These are phyloP conservation scores for Hephaestus fuliginosus DNA, from an alignment of 2,797 vertebrate genomes.

Conservation along the genomic window DNA sequence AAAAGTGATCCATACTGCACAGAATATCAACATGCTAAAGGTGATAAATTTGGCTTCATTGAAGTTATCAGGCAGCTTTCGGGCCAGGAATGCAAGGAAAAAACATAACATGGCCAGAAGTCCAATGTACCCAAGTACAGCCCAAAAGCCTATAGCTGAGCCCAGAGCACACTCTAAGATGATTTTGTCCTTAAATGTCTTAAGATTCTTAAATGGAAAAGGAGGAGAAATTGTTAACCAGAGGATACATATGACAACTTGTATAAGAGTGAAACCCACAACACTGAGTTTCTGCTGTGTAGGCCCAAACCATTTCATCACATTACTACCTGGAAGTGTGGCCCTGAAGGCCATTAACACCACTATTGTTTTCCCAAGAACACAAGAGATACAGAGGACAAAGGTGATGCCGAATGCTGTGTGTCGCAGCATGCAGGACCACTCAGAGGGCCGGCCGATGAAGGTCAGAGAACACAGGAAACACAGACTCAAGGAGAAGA, in stretches of 20 bases:
- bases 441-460: slow-evolving; percentile 81
- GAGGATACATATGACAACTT: slow-evolving; percentile 75
- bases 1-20: slow-evolving; percentile 81
- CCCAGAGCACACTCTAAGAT: slow-evolving; percentile 80
- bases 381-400: slow-evolving; percentile 81
- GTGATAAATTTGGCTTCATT: slow-evolving; percentile 84
- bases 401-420: slow-evolving; percentile 80
- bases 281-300: slow-evolving; percentile 78
- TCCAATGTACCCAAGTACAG: slow-evolving; percentile 81
- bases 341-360: slow-evolving; percentile 40
- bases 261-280: slow-evolving; percentile 60
- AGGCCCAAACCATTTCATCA: slow-evolving; percentile 85
- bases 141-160: slow-evolving; percentile 79
- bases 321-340: slow-evolving; percentile 77
- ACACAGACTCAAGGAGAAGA: slow-evolving; percentile 83
- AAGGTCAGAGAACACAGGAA: slow-evolving; percentile 85
- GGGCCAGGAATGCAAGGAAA: slow-evolving; percentile 77
- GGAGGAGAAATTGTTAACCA: slow-evolving; percentile 79
- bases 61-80: slow-evolving; percentile 81
- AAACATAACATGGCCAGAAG: slow-evolving; percentile 80
- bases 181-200: slow-evolving; percentile 74
- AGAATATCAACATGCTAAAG: slow-evolving; percentile 84
- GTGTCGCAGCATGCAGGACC: slow-evolving; percentile 85
- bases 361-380: slow-evolving; percentile 39
- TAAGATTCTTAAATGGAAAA: slow-evolving; percentile 73